Evolutionary conservation across 2,888 invertebrate genomes (phyloP).

Genomic region (Nezara viridula): DNA sequence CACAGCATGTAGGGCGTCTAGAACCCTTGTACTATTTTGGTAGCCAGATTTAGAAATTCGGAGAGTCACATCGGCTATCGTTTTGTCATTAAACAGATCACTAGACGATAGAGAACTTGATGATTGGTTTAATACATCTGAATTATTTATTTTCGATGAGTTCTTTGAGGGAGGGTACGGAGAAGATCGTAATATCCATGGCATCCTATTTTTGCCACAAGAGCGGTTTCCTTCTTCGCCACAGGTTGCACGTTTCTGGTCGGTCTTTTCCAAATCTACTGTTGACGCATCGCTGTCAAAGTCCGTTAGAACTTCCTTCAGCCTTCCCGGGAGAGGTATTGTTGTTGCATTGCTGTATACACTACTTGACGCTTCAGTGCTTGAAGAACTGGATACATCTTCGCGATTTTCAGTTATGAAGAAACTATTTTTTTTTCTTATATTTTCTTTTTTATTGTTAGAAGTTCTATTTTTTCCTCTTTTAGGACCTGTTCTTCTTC

Average conservation of each 20-base stretch:
- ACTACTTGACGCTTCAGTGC: not conserved
- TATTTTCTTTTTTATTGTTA: not conserved
- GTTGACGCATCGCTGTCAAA: not conserved
- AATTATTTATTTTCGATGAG: too few species aligned
- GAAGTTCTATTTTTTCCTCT: not conserved
- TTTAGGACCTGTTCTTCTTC: not conserved
- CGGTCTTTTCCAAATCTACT: not conserved
- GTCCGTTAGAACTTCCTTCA: not conserved
- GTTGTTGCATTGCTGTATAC: not conserved
- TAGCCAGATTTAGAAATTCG: too few species aligned
- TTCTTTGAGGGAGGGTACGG: too few species aligned
- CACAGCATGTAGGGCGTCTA: too few species aligned
- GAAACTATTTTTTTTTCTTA: not conserved
- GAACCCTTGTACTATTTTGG: too few species aligned
- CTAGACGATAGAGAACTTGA: too few species aligned
- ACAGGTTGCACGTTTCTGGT: too few species aligned
- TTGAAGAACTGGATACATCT: not conserved
- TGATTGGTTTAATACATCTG: too few species aligned
- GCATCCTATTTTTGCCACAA: not conserved
- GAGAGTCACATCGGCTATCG: too few species aligned
- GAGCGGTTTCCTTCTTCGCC: not conserved
- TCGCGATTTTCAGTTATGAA: not conserved
- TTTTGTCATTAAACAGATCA: too few species aligned
- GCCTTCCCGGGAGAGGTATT: not conserved
- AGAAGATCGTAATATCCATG: not conserved